Evolutionary conservation across 2,113 vertebrate genomes (phyloP).

Genomic region (Barbus barbus): DNA sequence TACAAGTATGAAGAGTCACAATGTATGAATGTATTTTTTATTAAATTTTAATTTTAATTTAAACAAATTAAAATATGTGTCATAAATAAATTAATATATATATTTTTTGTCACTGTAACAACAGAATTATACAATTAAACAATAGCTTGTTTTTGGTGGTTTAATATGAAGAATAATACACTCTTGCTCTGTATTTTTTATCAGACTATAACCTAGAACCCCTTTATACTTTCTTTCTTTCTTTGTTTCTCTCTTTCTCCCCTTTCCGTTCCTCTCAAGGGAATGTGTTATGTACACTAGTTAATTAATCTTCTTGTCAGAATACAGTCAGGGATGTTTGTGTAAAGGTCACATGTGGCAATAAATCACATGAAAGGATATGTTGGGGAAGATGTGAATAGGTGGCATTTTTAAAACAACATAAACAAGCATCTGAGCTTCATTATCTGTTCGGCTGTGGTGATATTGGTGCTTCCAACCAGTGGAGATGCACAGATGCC

Average conservation of each 20-base stretch:
- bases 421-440: neutral
- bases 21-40: neutral
- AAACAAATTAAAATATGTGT: neutral
- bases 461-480: too few relatives aligned
- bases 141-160: neutral
- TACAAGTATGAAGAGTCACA: neutral
- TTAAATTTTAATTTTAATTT: too few relatives aligned
- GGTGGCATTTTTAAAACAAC: neutral
- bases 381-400: neutral
- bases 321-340: conserved; percentile 7
- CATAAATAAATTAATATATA: neutral
- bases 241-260: neutral
- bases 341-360: conserved; percentile 7
- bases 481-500: neutral
- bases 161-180: neutral
- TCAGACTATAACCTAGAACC: neutral
- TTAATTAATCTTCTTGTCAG: neutral
- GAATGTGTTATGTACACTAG: neutral
- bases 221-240: neutral
- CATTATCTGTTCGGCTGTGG: neutral
- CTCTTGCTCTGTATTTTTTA: neutral
- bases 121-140: neutral
- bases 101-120: neutral
- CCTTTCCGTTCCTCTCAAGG: neutral
- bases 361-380: conserved; percentile 7